Conservation (phyloP, 2,888 invertebrate genomes). For the Eupeodes latifasciatus region DNA sequence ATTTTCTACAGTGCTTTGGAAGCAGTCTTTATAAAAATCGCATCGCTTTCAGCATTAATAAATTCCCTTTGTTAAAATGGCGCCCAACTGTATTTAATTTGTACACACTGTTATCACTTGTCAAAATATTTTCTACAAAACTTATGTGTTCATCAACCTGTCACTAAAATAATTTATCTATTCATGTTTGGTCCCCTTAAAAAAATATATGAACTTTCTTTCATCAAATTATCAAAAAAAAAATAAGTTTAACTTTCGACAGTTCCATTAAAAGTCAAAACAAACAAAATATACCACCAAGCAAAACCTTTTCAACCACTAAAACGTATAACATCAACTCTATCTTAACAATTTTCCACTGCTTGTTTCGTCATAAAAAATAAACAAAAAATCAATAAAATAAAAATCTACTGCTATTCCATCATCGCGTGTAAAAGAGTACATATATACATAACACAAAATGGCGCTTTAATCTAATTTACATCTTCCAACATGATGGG, state of each 20-base stretch:
- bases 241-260: not conserved
- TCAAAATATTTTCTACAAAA: too few species aligned
- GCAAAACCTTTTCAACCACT: constrained; percentile 23
- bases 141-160: too few species aligned
- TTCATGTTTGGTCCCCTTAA: too few species aligned
- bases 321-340: constrained; percentile 12
- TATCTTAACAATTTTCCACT: constrained; percentile 51
- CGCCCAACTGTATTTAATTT: too few species aligned
- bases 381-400: constrained; percentile 54
- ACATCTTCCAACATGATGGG: constrained; percentile 68
- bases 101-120: too few species aligned
- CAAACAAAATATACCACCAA: not conserved
- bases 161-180: too few species aligned
- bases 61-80: too few species aligned
- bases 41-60: too few species aligned
- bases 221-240: too few species aligned
- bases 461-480: constrained; percentile 75
- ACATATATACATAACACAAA: constrained; percentile 46
- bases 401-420: constrained; percentile 37
- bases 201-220: not conserved
- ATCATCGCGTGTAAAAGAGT: not conserved
- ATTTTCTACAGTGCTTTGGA: too few species aligned
- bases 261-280: not conserved
- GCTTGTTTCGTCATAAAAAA: not conserved
- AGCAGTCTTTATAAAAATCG: too few species aligned